Percentiles rank a stretch among this genome's conserved stretches.
Evolutionary conservation across 2,797 vertebrate genomes (phyloP).

Genomic region (Lithobates sylvaticus): DNA sequence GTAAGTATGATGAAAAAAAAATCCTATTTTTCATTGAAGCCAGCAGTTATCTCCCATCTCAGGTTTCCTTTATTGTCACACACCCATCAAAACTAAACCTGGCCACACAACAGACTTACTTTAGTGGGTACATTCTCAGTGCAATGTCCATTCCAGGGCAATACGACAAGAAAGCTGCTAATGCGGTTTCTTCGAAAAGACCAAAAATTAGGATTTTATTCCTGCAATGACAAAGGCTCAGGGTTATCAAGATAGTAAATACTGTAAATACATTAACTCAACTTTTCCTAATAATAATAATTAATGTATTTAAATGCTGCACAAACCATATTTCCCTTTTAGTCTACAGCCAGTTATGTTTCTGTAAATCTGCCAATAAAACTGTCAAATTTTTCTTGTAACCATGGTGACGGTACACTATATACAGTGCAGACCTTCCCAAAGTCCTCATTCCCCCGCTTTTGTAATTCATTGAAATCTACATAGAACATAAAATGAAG

Average conservation of each 20-base stretch:
- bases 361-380: not conserved
- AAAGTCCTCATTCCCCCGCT: too few species aligned
- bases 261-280: too few species aligned
- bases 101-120: slow-evolving; percentile 73
- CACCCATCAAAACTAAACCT: too few species aligned
- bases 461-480: too few species aligned
- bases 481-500: not conserved
- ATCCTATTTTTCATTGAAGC: too few species aligned
- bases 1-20: too few species aligned
- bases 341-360: not conserved
- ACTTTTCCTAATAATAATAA: too few species aligned
- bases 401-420: too few species aligned
- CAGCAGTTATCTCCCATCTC: too few species aligned
- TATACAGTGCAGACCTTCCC: too few species aligned
- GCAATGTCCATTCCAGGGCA: slow-evolving; percentile 86
- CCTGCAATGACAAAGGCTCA: slow-evolving; percentile 68
- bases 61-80: too few species aligned
- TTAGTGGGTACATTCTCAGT: slow-evolving; percentile 92
- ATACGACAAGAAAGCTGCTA: slow-evolving; percentile 91
- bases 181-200: slow-evolving; percentile 88
- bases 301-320: too few species aligned
- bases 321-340: not conserved
- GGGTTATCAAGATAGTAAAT: not conserved
- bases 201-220: slow-evolving; percentile 92
- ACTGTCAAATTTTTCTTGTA: not conserved